A percentile compares a stretch with the other conserved stretches of the same genome.
phyloP scores from a whole-genome alignment of 2,888 invertebrate genomes.

The Sympetrum striolatum region DNA sequence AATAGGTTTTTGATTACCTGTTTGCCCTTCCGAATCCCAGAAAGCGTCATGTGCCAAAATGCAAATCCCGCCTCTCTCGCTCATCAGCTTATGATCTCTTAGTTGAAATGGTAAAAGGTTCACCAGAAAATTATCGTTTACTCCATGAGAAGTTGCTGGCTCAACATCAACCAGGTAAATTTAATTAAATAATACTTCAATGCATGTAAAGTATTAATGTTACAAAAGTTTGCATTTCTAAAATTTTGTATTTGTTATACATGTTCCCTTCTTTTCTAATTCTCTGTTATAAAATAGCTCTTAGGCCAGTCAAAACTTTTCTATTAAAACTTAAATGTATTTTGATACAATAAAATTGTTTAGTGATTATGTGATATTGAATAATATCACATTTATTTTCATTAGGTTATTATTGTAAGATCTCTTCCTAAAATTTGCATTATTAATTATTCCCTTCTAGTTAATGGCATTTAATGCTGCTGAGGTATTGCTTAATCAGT shows the following conservation, averaged over 20 bases:
- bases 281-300: too few relatives aligned
- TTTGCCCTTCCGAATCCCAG: conserved; percentile 90
- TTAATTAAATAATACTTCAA: conserved; percentile 46
- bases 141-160: conserved; percentile 82
- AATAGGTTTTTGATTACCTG: conserved; percentile 80
- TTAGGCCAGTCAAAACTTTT: too few relatives aligned
- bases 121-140: conserved; percentile 84
- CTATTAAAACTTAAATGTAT: too few relatives aligned
- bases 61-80: conserved; percentile 82
- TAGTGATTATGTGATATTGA: too few relatives aligned
- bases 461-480: too few relatives aligned
- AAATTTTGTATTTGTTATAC: background rate
- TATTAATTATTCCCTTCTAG: too few relatives aligned
- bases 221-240: background rate
- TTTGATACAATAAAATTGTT: too few relatives aligned
- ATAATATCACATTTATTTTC: too few relatives aligned
- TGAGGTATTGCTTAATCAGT: too few relatives aligned
- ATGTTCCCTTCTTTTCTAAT: too few relatives aligned
- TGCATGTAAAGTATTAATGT: background rate
- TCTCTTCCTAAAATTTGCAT: too few relatives aligned
- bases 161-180: conserved; percentile 80
- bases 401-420: too few relatives aligned
- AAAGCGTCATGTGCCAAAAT: conserved; percentile 87
- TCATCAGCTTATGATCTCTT: conserved; percentile 91
- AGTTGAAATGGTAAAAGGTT: conserved; percentile 84